Base-by-base conservation (phyloP, 2,113 vertebrate genomes). In the Pachypanchax playfairii region DNA sequence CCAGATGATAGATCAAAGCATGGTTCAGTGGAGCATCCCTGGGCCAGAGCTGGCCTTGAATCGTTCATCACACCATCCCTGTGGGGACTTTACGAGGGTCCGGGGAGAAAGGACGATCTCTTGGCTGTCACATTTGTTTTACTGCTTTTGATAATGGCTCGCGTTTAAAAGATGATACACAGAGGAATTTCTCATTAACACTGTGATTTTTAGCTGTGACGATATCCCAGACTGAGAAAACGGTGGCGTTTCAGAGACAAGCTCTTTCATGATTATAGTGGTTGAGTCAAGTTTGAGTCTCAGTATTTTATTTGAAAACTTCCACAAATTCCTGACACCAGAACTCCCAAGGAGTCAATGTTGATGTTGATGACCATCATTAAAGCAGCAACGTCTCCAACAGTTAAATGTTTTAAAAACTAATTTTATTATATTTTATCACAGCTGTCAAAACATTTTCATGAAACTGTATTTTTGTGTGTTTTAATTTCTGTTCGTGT, bases 1-100 rank as follows among this genome's bases (percentile, higher is more conserved):
- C 78, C 77, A 56, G 76, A 88, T 90, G 86, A 92, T 91, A 86
- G 85, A 93, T 91, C 88, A 90, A 70, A 84, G 80, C 85, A 82
- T 78, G 85, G 87, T 87, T 91, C 87, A 89, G 71, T 90, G 85
- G 90, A 90, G 90, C 71, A 79, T 59, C 75, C 64, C 88, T 85
- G 85, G 81, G 84, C 75, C 82, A 85, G 81, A 62, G 73, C 78
- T 65, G 90, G 85, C 83, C 90, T 91, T 89, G 90, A 78, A 85
- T 89, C 89, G 64, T 91, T 86, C 84, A 90, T 91, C 89, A 87
- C 72, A 70, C 25, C 47, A 62, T 73, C 80, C 85, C 84, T 54
- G 60, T 74, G 71, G 85, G 79, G 71, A 78, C 59, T 88, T 79
- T 88, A 85, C 36, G 73, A 79, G 65, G 58, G 68, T 83, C 79